Evolutionary conservation across 2,888 invertebrate species (phyloP).

Genomic region (Hyposoter dolosus): DNA sequence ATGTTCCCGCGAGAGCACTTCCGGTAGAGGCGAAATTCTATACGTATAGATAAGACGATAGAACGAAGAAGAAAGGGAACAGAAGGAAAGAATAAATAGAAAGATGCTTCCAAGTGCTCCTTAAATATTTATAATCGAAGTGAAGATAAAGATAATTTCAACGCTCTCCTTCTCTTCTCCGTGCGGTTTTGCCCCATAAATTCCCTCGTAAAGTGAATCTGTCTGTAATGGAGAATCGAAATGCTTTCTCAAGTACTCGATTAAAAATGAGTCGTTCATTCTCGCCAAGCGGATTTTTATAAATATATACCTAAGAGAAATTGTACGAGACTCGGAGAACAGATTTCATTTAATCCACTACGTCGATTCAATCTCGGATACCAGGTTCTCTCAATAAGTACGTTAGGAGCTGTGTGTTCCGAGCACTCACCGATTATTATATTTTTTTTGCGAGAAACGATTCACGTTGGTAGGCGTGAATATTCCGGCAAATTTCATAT

Average conservation of each 20-base stretch:
- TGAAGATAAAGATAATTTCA: conserved; percentile 40
- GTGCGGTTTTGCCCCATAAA: conserved; percentile 4
- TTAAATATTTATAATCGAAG: conserved; percentile 65
- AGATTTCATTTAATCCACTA: not conserved
- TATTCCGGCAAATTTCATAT: not conserved
- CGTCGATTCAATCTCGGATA: not conserved
- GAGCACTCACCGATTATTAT: not conserved
- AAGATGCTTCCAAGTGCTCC: conserved; percentile 54
- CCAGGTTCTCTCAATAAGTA: not conserved
- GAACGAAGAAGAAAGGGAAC: not conserved
- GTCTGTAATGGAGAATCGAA: not conserved
- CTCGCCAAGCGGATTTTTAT: not conserved
- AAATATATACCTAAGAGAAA: not conserved
- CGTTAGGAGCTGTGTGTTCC: not conserved
- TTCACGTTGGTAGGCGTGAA: not conserved
- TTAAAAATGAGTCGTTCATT: conserved; percentile 20
- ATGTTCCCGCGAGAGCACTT: conserved; percentile 60
- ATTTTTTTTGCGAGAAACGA: not conserved
- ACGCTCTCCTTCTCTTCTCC: conserved; percentile 10
- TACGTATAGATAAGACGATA: conserved; percentile 33
- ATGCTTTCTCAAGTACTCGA: not conserved
- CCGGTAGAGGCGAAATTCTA: conserved; percentile 45
- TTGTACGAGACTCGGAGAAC: not conserved
- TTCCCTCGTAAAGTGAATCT: conserved; percentile 12
- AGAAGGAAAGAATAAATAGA: conserved; percentile 43